Base-by-base conservation (phyloP, 2,888 invertebrate species). In the Sussaba pulchella region DNA sequence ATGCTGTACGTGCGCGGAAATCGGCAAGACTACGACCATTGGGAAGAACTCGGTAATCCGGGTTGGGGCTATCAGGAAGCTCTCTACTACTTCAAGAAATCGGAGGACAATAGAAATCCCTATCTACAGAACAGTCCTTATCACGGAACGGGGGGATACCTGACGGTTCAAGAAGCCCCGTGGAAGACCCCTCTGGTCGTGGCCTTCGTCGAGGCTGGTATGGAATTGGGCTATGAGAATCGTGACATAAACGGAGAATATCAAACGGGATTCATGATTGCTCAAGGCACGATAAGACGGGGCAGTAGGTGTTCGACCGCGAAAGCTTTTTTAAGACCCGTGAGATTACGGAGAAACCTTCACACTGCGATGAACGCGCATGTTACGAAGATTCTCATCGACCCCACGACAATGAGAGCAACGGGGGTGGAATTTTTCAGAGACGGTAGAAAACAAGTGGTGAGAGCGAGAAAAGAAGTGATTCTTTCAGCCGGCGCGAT, bases 1-100 rank as follows among this genome's bases (percentile, higher is more conserved):
- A 98, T 98, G 98, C 93, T 98, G 2, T 98, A 98, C 91, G 96
- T 98, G 0, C 93, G 98, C 82, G 98, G 98, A 9, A 97, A 94
- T 82, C 94, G 94, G 73, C 94, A 95, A 85, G 99, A 99, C 90
- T 99, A 97, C 92, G 97, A 98, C 89, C 94, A 95, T 57, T 99
- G 99, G 98, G 97, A 97, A 86, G 93, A 94, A 0, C 92, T 96
- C 82, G 98, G 98, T 0, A 98, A 98, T 87, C 94, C 96, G 0
- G 98, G 98, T 5, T 99, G 98, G 98, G 95, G 96, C 0, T 98
- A 97, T 92, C 93, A 95, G 1, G 95, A 97, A 77, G 97, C 96
- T 0, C 93, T 99, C 4, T 95, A 96, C 61, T 99, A 99, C 89
- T 99, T 98, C 90, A 96, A 96, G 86, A 97, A 97, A 91, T 97